A percentile compares a stretch with the other conserved stretches of the same genome.
Conservation (phyloP, 2,113 vertebrate species). For the Chlamydotis undulata region DNA sequence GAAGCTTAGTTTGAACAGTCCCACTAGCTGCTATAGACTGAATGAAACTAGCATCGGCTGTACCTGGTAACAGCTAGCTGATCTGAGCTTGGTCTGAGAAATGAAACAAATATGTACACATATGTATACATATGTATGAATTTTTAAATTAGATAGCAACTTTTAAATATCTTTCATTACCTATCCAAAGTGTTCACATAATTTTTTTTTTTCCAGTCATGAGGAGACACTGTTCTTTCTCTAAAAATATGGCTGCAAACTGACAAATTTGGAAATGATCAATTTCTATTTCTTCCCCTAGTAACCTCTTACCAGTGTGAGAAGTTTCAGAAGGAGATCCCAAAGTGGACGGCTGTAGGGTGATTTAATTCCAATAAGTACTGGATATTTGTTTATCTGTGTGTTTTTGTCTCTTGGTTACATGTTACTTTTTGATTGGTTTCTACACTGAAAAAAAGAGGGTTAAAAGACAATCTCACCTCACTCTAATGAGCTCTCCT, state of each 20-base stretch:
- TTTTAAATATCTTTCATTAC: neutral
- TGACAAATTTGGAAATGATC: slow-evolving; percentile 58
- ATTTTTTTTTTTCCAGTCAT: neutral
- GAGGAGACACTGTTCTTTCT: neutral
- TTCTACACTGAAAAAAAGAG: neutral
- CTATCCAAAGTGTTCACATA: neutral
- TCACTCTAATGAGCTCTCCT: slow-evolving; percentile 45
- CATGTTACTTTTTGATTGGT: neutral
- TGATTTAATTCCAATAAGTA: neutral
- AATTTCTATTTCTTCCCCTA: slow-evolving; percentile 61
- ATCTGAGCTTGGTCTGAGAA: neutral
- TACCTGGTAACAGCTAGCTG: neutral
- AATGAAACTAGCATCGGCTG: neutral
- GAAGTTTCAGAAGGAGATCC: neutral
- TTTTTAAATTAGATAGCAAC: neutral
- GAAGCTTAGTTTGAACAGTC: neutral
- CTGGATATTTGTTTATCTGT: neutral
- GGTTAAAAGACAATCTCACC: slow-evolving; percentile 19
- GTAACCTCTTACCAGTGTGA: slow-evolving; percentile 39
- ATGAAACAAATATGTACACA: neutral
- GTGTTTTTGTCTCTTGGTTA: neutral
- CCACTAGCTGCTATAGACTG: neutral
- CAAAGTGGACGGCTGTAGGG: neutral
- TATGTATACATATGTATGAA: too few species aligned
- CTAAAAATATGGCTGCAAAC: slow-evolving; percentile 23